Evolutionary conservation across 2,797 vertebrate genomes (phyloP).

Genomic region (Sandelia bainsii): DNA sequence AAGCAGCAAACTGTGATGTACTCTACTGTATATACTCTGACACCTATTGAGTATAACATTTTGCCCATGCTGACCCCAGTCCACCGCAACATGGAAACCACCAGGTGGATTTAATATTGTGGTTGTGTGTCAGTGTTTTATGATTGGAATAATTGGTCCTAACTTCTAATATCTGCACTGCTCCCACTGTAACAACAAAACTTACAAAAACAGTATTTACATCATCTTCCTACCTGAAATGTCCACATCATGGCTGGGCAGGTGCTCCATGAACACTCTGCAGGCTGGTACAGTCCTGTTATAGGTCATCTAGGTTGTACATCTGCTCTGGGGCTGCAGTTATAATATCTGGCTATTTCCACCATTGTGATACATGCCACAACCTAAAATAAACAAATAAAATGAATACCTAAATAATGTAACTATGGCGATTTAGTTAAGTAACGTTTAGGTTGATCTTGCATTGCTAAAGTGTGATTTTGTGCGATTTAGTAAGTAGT

Average conservation of each 20-base stretch:
- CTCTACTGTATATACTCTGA: too few species aligned
- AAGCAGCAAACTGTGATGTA: too few species aligned
- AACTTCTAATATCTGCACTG: neutral
- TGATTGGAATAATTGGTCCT: neutral
- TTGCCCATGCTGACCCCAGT: too few species aligned
- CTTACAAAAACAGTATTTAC: accelerated
- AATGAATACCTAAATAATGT: neutral
- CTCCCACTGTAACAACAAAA: neutral
- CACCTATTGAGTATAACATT: too few species aligned
- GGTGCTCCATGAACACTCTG: neutral
- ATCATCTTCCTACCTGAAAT: neutral
- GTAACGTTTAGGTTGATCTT: neutral
- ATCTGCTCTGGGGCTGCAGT: neutral
- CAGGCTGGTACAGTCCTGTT: neutral
- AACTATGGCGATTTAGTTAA: neutral
- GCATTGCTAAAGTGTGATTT: neutral
- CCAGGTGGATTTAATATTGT: too few species aligned
- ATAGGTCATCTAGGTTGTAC: neutral
- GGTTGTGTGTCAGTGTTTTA: neutral
- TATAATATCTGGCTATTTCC: too few species aligned
- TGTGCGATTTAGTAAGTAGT: too few species aligned
- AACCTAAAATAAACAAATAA: neutral
- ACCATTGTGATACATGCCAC: too few species aligned
- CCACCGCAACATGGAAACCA: too few species aligned
- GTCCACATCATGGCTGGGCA: neutral